These are phyloP conservation scores for Epiblema foenella DNA, from an alignment of 2,888 invertebrate genomes.

Conservation along the genomic window DNA sequence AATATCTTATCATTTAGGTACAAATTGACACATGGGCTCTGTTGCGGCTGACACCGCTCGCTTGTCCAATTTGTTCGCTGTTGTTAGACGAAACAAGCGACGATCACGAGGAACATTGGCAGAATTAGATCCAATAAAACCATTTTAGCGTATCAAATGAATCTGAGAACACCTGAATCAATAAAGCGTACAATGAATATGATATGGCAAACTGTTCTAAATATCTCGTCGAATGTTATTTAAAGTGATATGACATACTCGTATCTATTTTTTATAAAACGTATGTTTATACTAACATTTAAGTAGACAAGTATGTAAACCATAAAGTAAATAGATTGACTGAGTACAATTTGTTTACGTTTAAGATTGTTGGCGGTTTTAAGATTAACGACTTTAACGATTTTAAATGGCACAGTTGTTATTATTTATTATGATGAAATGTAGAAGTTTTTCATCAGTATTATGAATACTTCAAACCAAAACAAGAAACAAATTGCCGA, in stretches of 20 bases:
- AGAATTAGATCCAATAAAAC: slow-evolving; percentile 41
- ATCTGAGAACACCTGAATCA: slow-evolving; percentile 35
- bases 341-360: too few relatives aligned
- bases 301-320: too few relatives aligned
- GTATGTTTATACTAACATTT: neutral
- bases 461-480: neutral
- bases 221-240: neutral
- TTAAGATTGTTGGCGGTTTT: too few relatives aligned
- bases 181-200: slow-evolving; percentile 19
- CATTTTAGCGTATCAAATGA: slow-evolving; percentile 34
- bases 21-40: slow-evolving; percentile 38
- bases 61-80: slow-evolving; percentile 28
- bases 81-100: slow-evolving; percentile 24
- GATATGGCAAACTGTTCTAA: slow-evolving; percentile 2
- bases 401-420: neutral
- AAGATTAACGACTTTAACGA: too few relatives aligned
- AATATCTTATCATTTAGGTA: slow-evolving; percentile 42
- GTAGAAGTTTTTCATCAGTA: neutral
- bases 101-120: slow-evolving; percentile 41
- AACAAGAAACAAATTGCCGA: neutral
- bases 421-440: neutral
- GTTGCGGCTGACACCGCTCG: slow-evolving; percentile 34
- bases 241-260: neutral
- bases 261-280: neutral
- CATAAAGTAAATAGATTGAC: too few relatives aligned